Base-by-base conservation (phyloP, 2,113 vertebrate species). In the Brachypodius melanocephalos region DNA sequence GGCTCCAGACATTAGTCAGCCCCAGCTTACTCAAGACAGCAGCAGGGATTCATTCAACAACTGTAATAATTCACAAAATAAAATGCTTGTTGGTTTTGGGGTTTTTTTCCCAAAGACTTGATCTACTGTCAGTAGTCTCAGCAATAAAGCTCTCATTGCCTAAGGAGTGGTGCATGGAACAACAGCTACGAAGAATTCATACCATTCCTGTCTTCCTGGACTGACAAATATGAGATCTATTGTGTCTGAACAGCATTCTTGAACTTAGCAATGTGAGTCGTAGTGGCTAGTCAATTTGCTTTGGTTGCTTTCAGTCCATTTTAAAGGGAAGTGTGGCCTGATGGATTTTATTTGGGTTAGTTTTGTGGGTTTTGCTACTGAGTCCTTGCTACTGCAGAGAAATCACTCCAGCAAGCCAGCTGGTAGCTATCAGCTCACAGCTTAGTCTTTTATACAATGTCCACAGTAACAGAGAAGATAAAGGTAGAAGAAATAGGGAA, bases 61-160 rank as follows among this genome's bases (percentile, higher is more conserved):
- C 66, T 58, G 45, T 79, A 76, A 96, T 93, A 63, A 58, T 82
- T 96, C 92, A 83, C 66, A 65, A 79, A 93, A 91, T 57, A 88
- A 79, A 79, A 59, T 40, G 38, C 63, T 78, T 66, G 25, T 62
- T 75, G 36, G 7, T 8, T 5, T 73, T 6, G 14, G 7, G 6
- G 3, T 28, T 68, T 73, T 74, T 34, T 32, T 8, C 15, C 15
- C 45, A 42, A 57, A 45, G 32, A 75, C 28, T 42, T 49, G 49
- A 73, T 77, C 49, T 86, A 42, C 38, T 34, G 29, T 66, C 40
- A 40, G 71, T 43, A 79, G 36, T 21, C 43, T 82, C 34, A 48
- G 43, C 54, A 76, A 24, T 45, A 88, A 85, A 65, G 8, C 34
- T 82, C 61, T 89, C 48, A 25, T 66, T 89, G 85, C 77, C 19